A percentile compares a stretch with the other conserved stretches of the same genome.
Conservation (phyloP, 2,113 vertebrate species). For the Polypterus bichir region DNA sequence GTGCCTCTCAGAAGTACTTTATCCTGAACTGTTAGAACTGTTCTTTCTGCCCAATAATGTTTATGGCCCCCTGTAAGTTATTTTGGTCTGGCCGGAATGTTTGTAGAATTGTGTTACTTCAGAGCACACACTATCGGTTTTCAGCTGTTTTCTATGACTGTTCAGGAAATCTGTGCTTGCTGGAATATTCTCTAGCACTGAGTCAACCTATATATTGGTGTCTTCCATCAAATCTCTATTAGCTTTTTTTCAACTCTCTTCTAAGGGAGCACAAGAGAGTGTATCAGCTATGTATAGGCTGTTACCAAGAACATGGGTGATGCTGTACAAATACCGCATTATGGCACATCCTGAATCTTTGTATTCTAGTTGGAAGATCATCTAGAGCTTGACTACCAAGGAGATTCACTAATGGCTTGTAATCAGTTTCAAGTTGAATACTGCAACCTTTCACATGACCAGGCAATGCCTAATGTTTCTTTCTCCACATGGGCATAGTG, state of each 20-base stretch:
- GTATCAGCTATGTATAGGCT: slow-evolving; percentile 11
- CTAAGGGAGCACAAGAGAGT: background rate
- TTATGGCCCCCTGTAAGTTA: background rate
- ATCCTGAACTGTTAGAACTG: slow-evolving; percentile 11
- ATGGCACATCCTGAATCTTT: slow-evolving; percentile 12
- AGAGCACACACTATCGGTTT: background rate
- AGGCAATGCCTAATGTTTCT: slow-evolving; percentile 7
- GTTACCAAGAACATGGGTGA: slow-evolving; percentile 11
- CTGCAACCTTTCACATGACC: slow-evolving; percentile 15
- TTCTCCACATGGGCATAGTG: slow-evolving; percentile 8
- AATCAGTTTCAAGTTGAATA: slow-evolving; percentile 8
- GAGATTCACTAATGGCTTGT: slow-evolving; percentile 11
- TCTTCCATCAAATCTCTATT: slow-evolving; percentile 6
- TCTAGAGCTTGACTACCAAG: slow-evolving; percentile 9
- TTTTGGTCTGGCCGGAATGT: slow-evolving; percentile 5
- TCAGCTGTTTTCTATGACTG: slow-evolving; percentile 1
- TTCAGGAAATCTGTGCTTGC: background rate
- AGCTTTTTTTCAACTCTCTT: background rate
- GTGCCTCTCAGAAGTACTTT: slow-evolving; percentile 11
- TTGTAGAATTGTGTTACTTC: background rate
- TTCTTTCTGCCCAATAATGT: slow-evolving; percentile 1
- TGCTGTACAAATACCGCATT: slow-evolving; percentile 15
- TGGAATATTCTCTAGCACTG: slow-evolving; percentile 2
- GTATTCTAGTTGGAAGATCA: slow-evolving; percentile 12
- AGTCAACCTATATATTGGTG: slow-evolving; percentile 12